A percentile compares a stretch with the other conserved stretches of the same genome.
phyloP scores from a whole-genome alignment of 2,888 invertebrate species.

The Nemurella pictetii region DNA sequence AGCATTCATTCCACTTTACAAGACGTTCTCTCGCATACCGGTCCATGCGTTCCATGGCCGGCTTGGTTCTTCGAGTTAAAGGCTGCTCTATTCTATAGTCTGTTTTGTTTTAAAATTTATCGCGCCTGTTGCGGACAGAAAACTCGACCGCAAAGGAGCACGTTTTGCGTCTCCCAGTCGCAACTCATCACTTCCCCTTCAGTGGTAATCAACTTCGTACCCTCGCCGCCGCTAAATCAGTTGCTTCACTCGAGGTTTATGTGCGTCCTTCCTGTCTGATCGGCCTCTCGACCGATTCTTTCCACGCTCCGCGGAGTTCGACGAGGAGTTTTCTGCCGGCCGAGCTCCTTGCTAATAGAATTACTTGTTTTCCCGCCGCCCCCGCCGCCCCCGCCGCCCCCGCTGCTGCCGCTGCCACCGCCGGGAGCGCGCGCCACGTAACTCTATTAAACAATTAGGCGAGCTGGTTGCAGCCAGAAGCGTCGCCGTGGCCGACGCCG shows the following conservation, averaged over 20 bases:
- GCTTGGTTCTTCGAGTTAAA: no score
- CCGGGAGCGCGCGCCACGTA: background rate
- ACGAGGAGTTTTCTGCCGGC: background rate
- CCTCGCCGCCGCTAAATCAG: background rate
- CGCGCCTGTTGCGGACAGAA: background rate
- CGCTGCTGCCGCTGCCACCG: background rate
- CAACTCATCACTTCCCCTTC: background rate
- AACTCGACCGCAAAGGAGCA: background rate
- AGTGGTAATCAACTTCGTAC: background rate
- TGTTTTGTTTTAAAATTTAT: background rate
- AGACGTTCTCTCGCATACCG: background rate
- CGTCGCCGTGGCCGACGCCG: background rate
- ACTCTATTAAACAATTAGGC: constrained; percentile 15
- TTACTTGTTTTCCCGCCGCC: background rate
- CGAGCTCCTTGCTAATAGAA: constrained; percentile 26
- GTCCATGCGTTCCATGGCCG: no score
- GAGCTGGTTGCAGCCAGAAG: background rate
- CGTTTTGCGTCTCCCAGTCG: background rate
- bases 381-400: background rate
- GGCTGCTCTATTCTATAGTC: no score
- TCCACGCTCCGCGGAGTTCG: constrained; percentile 27
- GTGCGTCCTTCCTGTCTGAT: background rate
- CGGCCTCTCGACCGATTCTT: constrained; percentile 2
- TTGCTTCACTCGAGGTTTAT: background rate
- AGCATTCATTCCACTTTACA: background rate